These are phyloP conservation scores for Telmatochromis bifrenatus DNA, from an alignment of 2,113 vertebrate species.

Conservation along the genomic window DNA sequence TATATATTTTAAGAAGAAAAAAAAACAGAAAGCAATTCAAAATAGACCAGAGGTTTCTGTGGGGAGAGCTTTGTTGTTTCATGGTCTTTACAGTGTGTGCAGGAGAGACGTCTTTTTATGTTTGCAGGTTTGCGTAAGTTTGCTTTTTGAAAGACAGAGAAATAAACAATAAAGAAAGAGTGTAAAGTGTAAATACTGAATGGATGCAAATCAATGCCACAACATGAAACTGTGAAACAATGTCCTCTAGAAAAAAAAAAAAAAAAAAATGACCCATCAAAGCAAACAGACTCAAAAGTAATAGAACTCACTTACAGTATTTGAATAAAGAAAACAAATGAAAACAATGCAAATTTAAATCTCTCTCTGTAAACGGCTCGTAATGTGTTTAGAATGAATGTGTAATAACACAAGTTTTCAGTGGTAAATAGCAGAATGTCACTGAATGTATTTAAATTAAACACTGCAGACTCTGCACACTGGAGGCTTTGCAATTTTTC, in stretches of 20 bases:
- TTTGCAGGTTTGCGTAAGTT: not conserved
- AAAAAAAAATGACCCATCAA: accelerated
- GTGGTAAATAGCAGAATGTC: not conserved
- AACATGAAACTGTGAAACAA: not conserved
- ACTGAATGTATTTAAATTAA: not conserved
- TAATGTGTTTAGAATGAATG: not conserved
- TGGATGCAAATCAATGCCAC: not conserved
- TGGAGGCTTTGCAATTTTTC: not conserved
- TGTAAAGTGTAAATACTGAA: not conserved
- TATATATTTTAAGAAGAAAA: not conserved
- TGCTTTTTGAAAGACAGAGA: not conserved
- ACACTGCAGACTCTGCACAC: not conserved
- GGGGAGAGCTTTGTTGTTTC: not conserved
- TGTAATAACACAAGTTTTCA: not conserved
- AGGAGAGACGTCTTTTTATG: not conserved
- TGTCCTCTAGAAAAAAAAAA: not conserved
- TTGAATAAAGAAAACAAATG: not conserved
- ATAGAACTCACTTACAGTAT: not conserved
- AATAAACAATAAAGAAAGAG: not conserved
- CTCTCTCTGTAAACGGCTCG: not conserved
- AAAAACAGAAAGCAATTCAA: not conserved
- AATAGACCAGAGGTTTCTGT: not conserved
- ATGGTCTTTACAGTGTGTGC: not conserved
- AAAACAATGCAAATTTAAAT: not conserved
- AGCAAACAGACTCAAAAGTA: not conserved